Conservation (phyloP, 2,113 vertebrate genomes). For the Pseudorectes ferrugineus region DNA sequence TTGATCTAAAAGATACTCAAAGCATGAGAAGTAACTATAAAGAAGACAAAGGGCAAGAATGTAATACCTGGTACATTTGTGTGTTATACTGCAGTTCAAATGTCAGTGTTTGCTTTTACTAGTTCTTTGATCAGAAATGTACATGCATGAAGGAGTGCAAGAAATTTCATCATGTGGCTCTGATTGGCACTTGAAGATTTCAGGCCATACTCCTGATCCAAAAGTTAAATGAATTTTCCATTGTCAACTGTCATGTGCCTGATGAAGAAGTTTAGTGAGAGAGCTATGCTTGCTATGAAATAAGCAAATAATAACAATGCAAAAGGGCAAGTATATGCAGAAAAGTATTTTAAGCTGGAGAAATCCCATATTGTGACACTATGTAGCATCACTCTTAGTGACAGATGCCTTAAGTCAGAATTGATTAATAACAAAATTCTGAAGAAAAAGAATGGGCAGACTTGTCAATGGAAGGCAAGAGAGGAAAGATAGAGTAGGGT, state of each 20-base stretch:
- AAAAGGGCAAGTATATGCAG: background rate
- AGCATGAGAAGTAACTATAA: background rate
- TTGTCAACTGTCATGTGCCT: background rate
- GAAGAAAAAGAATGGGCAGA: background rate
- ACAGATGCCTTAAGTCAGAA: background rate
- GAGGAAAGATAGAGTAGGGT: background rate
- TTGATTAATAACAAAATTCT: constrained; percentile 2
- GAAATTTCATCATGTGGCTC: background rate
- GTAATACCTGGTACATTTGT: background rate
- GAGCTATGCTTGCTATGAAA: background rate
- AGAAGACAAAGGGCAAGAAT: background rate
- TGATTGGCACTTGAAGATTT: constrained; percentile 1
- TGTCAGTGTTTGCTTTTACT: background rate
- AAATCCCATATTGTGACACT: background rate
- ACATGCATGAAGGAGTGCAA: background rate
- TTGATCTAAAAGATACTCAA: background rate
- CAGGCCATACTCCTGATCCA: background rate
- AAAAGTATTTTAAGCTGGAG: background rate
- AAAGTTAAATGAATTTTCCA: background rate
- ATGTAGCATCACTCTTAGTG: background rate
- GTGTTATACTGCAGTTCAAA: background rate
- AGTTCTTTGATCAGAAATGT: background rate
- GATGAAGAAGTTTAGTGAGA: background rate
- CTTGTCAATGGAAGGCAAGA: background rate
- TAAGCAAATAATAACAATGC: constrained; percentile 20